Conservation (phyloP, 2,113 vertebrate genomes). For the Canis aureus region DNA sequence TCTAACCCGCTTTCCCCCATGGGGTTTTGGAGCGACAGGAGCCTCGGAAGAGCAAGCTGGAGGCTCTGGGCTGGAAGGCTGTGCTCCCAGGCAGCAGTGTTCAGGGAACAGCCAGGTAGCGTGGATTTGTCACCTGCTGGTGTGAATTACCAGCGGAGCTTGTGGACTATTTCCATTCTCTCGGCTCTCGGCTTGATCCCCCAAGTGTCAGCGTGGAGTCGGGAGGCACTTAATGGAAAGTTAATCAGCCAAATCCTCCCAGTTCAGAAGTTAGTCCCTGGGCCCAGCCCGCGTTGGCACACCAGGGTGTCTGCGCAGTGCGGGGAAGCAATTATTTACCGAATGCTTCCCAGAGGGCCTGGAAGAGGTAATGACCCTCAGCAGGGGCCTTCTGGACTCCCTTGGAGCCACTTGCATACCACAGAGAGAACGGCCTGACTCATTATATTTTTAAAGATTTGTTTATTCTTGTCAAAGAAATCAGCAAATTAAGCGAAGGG, state of each 20-base stretch:
- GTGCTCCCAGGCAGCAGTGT: slow-evolving; percentile 54
- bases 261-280: slow-evolving; percentile 65
- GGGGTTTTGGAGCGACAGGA: neutral
- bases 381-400: slow-evolving; percentile 46
- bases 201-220: slow-evolving; percentile 73
- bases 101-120: slow-evolving; percentile 67
- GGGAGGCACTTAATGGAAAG: slow-evolving; percentile 82
- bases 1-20: neutral
- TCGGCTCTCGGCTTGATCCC: slow-evolving; percentile 74
- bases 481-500: slow-evolving; percentile 29
- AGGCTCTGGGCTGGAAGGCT: neutral
- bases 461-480: slow-evolving; percentile 67
- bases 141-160: slow-evolving; percentile 79
- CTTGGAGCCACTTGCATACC: neutral
- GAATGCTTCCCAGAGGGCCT: slow-evolving; percentile 61
- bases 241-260: slow-evolving; percentile 82
- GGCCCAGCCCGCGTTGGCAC: slow-evolving; percentile 44
- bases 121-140: slow-evolving; percentile 80
- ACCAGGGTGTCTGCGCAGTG: slow-evolving; percentile 47
- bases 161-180: slow-evolving; percentile 61
- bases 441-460: slow-evolving; percentile 73
- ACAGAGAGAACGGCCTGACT: slow-evolving; percentile 48
- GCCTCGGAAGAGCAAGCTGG: neutral
- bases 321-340: slow-evolving; percentile 71
- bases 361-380: slow-evolving; percentile 74